Percentiles rank a stretch among this genome's conserved stretches.
These are phyloP conservation scores for Agrotis puta DNA, from an alignment of 2,888 invertebrate species.

Conservation along the genomic window DNA sequence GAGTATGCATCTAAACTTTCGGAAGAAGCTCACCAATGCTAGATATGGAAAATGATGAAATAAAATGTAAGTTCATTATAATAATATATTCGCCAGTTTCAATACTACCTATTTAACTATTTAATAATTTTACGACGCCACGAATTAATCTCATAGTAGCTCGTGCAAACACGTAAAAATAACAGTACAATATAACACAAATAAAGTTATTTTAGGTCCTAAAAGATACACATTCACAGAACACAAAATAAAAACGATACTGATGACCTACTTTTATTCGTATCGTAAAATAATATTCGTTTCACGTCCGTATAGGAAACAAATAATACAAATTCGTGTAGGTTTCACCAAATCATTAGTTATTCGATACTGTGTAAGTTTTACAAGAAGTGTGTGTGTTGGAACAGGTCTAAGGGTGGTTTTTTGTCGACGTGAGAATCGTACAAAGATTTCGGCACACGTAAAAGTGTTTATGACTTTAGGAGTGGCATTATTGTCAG, in stretches of 20 bases:
- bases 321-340: constrained; percentile 10
- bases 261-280: constrained; percentile 17
- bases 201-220: neutral
- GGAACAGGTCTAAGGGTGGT: neutral
- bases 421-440: neutral
- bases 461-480: too few relatives aligned
- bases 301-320: constrained; percentile 2
- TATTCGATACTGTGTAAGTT: constrained; percentile 14
- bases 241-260: constrained; percentile 6
- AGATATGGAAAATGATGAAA: too few relatives aligned
- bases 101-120: neutral
- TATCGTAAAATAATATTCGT: constrained; percentile 41
- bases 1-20: too few relatives aligned
- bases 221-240: constrained; percentile 11
- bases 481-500: too few relatives aligned
- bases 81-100: too few relatives aligned
- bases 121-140: neutral
- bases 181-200: neutral
- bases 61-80: too few relatives aligned
- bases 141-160: neutral
- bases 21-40: too few relatives aligned
- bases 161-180: neutral
- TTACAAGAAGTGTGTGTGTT: neutral
- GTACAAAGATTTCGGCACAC: neutral
- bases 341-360: constrained; percentile 18